Base-by-base conservation (phyloP, 2,888 invertebrate species). In the Corythucha ciliata region DNA sequence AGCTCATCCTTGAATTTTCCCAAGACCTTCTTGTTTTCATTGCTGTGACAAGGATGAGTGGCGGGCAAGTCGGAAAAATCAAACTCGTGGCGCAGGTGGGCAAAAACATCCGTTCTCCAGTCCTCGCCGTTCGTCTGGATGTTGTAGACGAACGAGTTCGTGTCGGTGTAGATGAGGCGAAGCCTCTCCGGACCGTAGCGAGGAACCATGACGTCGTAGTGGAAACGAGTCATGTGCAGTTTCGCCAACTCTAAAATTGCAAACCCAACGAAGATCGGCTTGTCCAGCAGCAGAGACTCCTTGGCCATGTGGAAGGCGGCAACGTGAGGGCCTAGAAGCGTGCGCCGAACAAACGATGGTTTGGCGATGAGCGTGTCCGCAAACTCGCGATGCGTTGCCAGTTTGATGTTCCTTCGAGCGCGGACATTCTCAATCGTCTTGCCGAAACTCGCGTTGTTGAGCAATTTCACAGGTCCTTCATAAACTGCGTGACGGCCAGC, bases 401-500 rank as follows among this genome's bases (percentile, higher is more conserved):
- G 10, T 41, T 48, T 45, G n/a, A 53, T 25, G 29, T 48, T 39
- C 18, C 26, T 33, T 20, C 53, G 37, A 14, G 49, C 50, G 20
- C 54, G 36, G 26, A 54, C 45, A 14, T 40, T 42, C 57, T 65
- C 64, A 60, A 67, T 64, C 0, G 63, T 65, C 54, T 69, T 68
- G 1, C 68, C 67, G 57, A 65, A 68, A 1, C 67, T 57, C 1
- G 65, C 57, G 55, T 69, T 69, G 40, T 66, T 68, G 62, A 67
- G 64, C 12, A 67, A 55, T 57, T 70, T 68, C 50, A 68, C 51
- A 66, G 64, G 56, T 67, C 63, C 62, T 67, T 68, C 56, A 68
- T 63, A 59, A 67, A 69, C 14, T 65, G 61, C 25, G 62, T 63
- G 21, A 10, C 58, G 3, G 67, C 60, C 58, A 60, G 18, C 55